Base-by-base conservation (phyloP, 2,888 invertebrate species). In the Hypomecis atomaria region DNA sequence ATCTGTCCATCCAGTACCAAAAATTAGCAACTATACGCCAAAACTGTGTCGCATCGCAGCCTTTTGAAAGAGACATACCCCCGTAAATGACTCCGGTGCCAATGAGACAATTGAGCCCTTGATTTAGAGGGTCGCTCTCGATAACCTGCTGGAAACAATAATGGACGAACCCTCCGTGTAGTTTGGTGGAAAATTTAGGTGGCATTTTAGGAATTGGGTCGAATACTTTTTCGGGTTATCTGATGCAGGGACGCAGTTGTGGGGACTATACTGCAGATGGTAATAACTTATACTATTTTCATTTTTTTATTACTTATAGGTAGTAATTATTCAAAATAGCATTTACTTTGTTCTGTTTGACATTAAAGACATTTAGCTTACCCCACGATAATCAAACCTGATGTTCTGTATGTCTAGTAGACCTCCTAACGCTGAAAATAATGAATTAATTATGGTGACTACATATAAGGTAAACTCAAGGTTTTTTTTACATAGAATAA, bases 61-160 rank as follows among this genome's bases (percentile, higher is more conserved):
- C 52, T 65, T 61, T 58, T 52, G 60, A 58, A 69, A 57, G 57
- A 59, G 45, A 64, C 63, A 72, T 70, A 70, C 69, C 73, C 73
- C 72, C 72, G 76, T 76, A 82, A 80, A 76, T 78, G 72, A 78
- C 76, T 77, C 78, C 74, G 77, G 76, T 72, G 77, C 73, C 79
- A 77, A 78, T 79, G 78, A 85, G 81, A 82, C 82, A 84, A 86
- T 85, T 80, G 83, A 62, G 69, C 72, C 74, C 76, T 78, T 85
- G 86, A 83, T 84, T 86, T 81, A 84, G 76, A 77, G 78, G 79
- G 78, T 77, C 73, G 70, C 74, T 65, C 71, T 71, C 73, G 71
- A 76, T 76, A 78, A 76, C 70, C 71, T 65, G 65, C 56, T 63
- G 67, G 70, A 73, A 73, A 78, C 74, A 76, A 76, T 80, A 75